Conservation (phyloP, 2,113 vertebrate species). For the Isichthys henryi region DNA sequence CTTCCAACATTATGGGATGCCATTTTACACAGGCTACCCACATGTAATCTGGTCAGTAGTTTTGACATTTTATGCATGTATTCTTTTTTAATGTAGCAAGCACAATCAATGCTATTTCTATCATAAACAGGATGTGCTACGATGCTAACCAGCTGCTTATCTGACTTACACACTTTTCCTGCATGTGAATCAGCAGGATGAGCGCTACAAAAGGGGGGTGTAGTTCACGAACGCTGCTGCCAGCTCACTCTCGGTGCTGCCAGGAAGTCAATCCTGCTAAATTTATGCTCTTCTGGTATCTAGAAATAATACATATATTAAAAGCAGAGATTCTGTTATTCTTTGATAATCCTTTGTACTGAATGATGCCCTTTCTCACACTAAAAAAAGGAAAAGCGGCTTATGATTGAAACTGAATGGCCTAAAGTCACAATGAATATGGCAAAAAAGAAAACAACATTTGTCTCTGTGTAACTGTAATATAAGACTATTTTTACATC, state of each 20-base stretch:
- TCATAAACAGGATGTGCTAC: background rate
- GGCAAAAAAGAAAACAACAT: background rate
- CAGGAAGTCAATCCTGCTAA: background rate
- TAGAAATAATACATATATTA: background rate
- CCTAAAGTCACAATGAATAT: background rate
- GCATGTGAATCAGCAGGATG: background rate
- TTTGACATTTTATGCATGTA: background rate
- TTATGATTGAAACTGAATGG: background rate
- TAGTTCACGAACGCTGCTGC: background rate
- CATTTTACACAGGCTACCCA: background rate
- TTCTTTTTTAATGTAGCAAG: background rate
- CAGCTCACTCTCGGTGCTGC: background rate
- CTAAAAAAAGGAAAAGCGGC: background rate
- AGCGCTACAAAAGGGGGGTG: background rate
- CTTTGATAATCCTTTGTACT: background rate
- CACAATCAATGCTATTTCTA: background rate
- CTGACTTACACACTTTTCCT: background rate
- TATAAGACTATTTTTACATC: background rate
- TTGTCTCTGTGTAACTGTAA: background rate
- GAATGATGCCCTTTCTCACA: background rate
- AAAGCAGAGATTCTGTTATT: background rate
- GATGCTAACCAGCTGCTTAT: background rate
- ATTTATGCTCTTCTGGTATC: background rate
- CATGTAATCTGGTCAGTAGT: background rate
- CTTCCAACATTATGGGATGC: background rate